Conservation (phyloP, 2,888 invertebrate genomes). For the Trachelus troglodyta region DNA sequence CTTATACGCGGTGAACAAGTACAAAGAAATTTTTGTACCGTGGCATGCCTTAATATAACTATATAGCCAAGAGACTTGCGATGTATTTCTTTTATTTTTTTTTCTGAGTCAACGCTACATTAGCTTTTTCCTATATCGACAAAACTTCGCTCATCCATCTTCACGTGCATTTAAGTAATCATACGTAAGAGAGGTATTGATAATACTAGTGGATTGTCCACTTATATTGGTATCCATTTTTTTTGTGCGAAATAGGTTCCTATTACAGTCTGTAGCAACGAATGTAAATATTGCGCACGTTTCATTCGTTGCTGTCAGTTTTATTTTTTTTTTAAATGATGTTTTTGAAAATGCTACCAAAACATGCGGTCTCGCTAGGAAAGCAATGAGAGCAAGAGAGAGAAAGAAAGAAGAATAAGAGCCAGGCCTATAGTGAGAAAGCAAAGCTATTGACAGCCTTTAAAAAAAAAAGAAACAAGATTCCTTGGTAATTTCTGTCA, state of each 20-base stretch:
- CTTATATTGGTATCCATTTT: slow-evolving; percentile 24
- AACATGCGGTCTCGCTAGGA: background rate
- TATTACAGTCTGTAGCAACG: slow-evolving; percentile 38
- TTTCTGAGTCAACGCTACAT: background rate
- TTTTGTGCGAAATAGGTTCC: slow-evolving; percentile 49
- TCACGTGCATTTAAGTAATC: slow-evolving; percentile 52
- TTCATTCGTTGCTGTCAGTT: slow-evolving; percentile 5
- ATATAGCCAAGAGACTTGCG: slow-evolving; percentile 4
- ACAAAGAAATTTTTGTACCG: slow-evolving; percentile 41
- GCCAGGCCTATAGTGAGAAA: slow-evolving; percentile 48
- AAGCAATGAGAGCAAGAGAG: background rate
- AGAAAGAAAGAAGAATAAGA: slow-evolving; percentile 18
- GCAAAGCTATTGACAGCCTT: slow-evolving; percentile 18
- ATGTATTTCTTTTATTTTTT: background rate
- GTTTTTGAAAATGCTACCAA: background rate
- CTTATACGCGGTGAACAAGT: slow-evolving; percentile 28
- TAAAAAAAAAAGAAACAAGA: background rate
- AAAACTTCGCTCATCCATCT: background rate
- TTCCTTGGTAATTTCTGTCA: slow-evolving; percentile 20
- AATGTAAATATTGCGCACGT: slow-evolving; percentile 25
- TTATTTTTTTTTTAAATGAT: slow-evolving; percentile 12
- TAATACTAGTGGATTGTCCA: slow-evolving; percentile 10
- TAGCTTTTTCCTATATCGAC: background rate
- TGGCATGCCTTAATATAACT: slow-evolving; percentile 40
- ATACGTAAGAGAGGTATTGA: slow-evolving; percentile 46